These are phyloP conservation scores for Parelbella ahira DNA, from an alignment of 2,888 invertebrate species.

Conservation along the genomic window DNA sequence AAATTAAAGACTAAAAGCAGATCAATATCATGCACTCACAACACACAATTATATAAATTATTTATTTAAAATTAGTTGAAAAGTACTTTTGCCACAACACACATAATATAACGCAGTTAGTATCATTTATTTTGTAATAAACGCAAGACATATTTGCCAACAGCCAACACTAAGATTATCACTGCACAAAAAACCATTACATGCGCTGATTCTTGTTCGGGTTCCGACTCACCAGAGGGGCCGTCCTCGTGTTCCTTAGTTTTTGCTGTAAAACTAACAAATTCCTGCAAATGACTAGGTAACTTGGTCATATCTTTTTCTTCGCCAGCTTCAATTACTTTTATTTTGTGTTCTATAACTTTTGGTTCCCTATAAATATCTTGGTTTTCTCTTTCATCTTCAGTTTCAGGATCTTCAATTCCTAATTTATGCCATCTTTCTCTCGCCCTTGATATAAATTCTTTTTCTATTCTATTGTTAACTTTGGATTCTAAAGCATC, in stretches of 20 bases:
- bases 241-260: conserved; percentile 78
- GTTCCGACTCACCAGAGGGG: conserved; percentile 68
- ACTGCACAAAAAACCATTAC: conserved; percentile 74
- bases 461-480: conserved; percentile 83
- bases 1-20: neutral
- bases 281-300: conserved; percentile 89
- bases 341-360: conserved; percentile 75
- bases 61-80: neutral
- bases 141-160: conserved; percentile 62
- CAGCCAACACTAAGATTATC: conserved; percentile 67
- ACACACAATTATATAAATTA: conserved; percentile 1
- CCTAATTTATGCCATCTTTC: conserved; percentile 85
- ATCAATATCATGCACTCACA: conserved; percentile 29
- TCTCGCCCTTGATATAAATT: conserved; percentile 88
- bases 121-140: conserved; percentile 58
- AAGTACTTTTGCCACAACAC: conserved; percentile 28
- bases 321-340: conserved; percentile 84
- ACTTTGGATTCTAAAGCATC: conserved; percentile 60
- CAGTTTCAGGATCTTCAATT: conserved; percentile 84
- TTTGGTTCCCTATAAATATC: conserved; percentile 63
- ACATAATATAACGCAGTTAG: conserved; percentile 46
- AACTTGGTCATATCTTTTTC: conserved; percentile 83
- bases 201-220: conserved; percentile 67
- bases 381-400: conserved; percentile 74
- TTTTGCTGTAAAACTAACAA: conserved; percentile 82